Base-by-base conservation (phyloP, 2,113 vertebrate species). In the Thunnus maccoyii region DNA sequence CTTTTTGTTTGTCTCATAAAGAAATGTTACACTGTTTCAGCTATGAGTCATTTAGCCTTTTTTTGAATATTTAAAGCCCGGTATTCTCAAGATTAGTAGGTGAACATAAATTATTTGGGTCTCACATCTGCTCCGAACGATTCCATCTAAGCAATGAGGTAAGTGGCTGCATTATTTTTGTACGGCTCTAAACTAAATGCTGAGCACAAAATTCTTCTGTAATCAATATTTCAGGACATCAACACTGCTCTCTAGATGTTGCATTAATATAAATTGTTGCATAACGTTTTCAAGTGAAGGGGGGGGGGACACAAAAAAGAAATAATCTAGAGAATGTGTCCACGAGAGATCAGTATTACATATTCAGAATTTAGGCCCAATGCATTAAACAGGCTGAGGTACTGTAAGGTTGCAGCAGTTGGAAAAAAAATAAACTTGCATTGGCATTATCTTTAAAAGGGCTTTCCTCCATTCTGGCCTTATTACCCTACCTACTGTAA, bases 191-290 rank as follows among this genome's bases (percentile, higher is more conserved):
- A 66, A 84, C 36, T 76, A 64, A 88, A 86, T 76, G 46, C 73
- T 46, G 66, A 76, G 56, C 51, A 55, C 68, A 75, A 67, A 74
- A 16, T 55, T 54, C 46, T 56, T 32, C 17, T 20, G 47, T 77
- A 41, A 86, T 90, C 60, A 82, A 80, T 80, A 84, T 80, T 85
- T 84, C 58, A 86, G 32, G 56, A 72, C 54, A 73, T 69, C 66
- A 84, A 30, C 57, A 44, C 3, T 64, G 61, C 27, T 58, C 50
- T 80, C 61, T 75, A 22, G 50, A 41, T 61, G 57, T 81, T 11
- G 55, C 60, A 84, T 77, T 67, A 83, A 83, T 78, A 83, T 58
- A 27, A 82, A 86, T 55, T 76, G 78, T 78, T 85, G 57, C 72
- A 25, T 84, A 69, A 47, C 76, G 36, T 63, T 72, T 83, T 67